Percentiles rank a stretch among this genome's conserved stretches.
phyloP scores from a whole-genome alignment of 2,113 vertebrate genomes.

The Pelvicachromis taeniatus region DNA sequence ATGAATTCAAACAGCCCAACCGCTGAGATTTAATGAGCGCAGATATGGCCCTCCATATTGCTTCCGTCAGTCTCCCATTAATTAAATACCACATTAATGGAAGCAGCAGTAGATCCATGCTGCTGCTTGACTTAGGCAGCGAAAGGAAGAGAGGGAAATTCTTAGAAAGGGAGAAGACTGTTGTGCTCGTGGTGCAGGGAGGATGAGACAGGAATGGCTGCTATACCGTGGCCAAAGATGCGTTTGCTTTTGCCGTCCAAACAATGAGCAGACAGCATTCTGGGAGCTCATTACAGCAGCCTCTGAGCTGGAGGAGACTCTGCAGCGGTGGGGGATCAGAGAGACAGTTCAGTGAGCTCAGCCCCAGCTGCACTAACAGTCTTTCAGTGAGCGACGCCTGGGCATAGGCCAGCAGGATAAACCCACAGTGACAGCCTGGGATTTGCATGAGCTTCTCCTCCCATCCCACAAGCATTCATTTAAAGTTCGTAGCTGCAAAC shows the following conservation, averaged over 20 bases:
- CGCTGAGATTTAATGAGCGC: neutral
- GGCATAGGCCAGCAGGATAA: constrained; percentile 43
- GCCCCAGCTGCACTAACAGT: constrained; percentile 42
- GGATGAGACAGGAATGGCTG: neutral
- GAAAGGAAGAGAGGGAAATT: neutral
- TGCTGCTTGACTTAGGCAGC: constrained; percentile 1
- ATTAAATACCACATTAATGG: constrained; percentile 25
- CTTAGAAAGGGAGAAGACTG: neutral
- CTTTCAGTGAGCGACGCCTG: constrained; percentile 15
- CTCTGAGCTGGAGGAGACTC: constrained; percentile 52
- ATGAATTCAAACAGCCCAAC: neutral
- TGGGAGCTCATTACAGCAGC: constrained; percentile 75
- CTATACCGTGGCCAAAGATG: constrained; percentile 27
- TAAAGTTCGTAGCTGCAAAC: constrained; percentile 18
- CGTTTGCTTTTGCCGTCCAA: constrained; percentile 34
- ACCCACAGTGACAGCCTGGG: constrained; percentile 46
- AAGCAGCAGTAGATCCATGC: constrained; percentile 3
- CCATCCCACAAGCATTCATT: constrained; percentile 37
- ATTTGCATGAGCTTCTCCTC: constrained; percentile 53
- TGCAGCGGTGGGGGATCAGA: constrained; percentile 39
- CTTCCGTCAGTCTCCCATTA: constrained; percentile 6
- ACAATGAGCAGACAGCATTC: constrained; percentile 60
- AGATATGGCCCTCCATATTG: neutral
- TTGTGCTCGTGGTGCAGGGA: constrained; percentile 18
- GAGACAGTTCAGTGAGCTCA: constrained; percentile 65